phyloP scores from a whole-genome alignment of 1,140 invertebrate species.

The Chelonus insularis region DNA sequence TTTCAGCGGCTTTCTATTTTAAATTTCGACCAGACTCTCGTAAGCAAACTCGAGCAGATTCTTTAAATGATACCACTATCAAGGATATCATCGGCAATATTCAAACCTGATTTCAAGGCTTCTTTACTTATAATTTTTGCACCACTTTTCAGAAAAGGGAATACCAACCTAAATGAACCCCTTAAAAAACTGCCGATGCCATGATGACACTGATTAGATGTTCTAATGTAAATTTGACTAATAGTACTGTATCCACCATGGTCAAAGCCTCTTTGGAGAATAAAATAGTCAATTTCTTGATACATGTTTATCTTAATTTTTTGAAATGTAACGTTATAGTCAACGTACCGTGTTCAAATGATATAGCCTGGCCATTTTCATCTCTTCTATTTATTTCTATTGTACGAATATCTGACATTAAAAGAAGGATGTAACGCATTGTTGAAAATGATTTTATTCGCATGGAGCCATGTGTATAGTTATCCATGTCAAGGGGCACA shows the following conservation, averaged over 20 bases:
- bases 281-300: too few relatives aligned
- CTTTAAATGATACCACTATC: neutral
- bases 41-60: too few relatives aligned
- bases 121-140: constrained; percentile 23
- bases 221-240: too few relatives aligned
- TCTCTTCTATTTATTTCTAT: constrained; percentile 32
- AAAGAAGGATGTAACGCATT: constrained; percentile 20
- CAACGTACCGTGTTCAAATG: constrained; percentile 34
- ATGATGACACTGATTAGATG: neutral
- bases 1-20: too few relatives aligned
- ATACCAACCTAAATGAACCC: constrained; percentile 29
- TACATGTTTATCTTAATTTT: constrained; percentile 18
- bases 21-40: too few relatives aligned
- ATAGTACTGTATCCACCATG: too few relatives aligned
- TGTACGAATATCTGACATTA: constrained; percentile 26
- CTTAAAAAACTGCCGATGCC: constrained; percentile 11
- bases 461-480: constrained; percentile 15
- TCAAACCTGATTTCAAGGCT: constrained; percentile 10
- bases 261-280: too few relatives aligned
- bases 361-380: constrained; percentile 21
- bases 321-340: constrained; percentile 33
- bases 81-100: constrained; percentile 19
- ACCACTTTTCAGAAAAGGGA: constrained; percentile 29
- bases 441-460: constrained; percentile 19
- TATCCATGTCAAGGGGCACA: constrained; percentile 10